Conservation (phyloP, 2,888 invertebrate genomes). For the Ornithoptera priamus region DNA sequence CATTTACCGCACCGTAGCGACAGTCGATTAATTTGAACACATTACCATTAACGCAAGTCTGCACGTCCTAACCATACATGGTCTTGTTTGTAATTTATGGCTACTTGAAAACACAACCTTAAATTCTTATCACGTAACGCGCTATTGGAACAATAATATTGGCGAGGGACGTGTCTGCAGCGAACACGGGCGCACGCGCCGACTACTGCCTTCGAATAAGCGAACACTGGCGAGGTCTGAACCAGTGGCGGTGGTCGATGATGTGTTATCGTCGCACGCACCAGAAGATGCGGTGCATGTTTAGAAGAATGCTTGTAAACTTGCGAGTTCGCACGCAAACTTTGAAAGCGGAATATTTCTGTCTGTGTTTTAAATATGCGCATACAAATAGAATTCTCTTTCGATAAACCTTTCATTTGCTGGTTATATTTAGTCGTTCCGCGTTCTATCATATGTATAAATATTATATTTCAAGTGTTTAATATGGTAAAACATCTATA, state of each 20-base stretch:
- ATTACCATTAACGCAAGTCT: constrained; percentile 62
- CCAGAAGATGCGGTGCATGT: constrained; percentile 44
- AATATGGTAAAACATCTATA: too few relatives aligned
- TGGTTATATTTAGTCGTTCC: not conserved
- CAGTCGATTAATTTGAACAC: constrained; percentile 50
- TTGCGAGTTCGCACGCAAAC: constrained; percentile 51
- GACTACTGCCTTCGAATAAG: constrained; percentile 56
- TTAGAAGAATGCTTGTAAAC: constrained; percentile 49
- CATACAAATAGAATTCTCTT: constrained; percentile 23
- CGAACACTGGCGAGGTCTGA: constrained; percentile 40
- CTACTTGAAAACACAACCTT: constrained; percentile 57
- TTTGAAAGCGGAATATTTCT: constrained; percentile 46
- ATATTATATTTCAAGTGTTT: not conserved
- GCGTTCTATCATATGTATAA: not conserved
- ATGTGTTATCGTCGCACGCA: constrained; percentile 34
- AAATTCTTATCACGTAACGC: constrained; percentile 63
- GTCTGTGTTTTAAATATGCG: constrained; percentile 11
- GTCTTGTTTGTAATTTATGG: constrained; percentile 60
- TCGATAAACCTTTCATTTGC: not conserved
- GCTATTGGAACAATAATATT: constrained; percentile 59
- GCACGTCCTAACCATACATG: constrained; percentile 63
- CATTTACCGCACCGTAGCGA: constrained; percentile 50
- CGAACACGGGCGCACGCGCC: constrained; percentile 53
- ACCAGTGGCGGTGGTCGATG: constrained; percentile 25
- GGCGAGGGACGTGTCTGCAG: constrained; percentile 46